A percentile compares a stretch with the other conserved stretches of the same genome.
These are phyloP conservation scores for Chrysolina oricalcia DNA, from an alignment of 2,888 invertebrate species.

Conservation along the genomic window DNA sequence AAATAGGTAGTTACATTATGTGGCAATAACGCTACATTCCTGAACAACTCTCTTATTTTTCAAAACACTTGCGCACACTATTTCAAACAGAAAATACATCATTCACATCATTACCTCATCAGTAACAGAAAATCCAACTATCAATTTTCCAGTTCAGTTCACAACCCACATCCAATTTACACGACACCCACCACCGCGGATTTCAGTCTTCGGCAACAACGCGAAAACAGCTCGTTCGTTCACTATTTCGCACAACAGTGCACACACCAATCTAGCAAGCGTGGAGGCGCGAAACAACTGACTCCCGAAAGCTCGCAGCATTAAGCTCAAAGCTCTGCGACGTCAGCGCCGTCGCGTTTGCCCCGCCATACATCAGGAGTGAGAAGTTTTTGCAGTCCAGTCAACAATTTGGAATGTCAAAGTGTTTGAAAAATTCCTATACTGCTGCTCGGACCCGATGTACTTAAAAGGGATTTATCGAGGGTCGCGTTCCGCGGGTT, in stretches of 20 bases:
- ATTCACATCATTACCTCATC: background rate
- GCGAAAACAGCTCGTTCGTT: constrained; percentile 28
- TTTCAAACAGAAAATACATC: background rate
- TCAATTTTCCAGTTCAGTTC: background rate
- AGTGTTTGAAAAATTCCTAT: constrained; percentile 45
- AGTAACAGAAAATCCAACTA: background rate
- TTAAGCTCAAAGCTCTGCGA: constrained; percentile 46
- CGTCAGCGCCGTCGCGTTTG: constrained; percentile 64
- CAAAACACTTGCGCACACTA: background rate
- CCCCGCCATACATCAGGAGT: constrained; percentile 65
- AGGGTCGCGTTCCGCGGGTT: constrained; percentile 28
- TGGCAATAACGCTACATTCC: too few species aligned
- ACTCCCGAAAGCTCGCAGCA: constrained; percentile 51
- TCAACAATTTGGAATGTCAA: constrained; percentile 68
- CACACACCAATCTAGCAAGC: constrained; percentile 24
- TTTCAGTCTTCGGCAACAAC: background rate
- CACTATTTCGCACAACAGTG: constrained; percentile 20
- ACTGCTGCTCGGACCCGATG: constrained; percentile 34
- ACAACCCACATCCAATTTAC: constrained; percentile 5
- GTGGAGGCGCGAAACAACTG: constrained; percentile 51
- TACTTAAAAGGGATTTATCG: constrained; percentile 39
- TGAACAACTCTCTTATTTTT: background rate
- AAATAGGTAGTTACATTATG: too few species aligned
- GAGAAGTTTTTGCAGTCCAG: constrained; percentile 65
- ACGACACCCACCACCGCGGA: constrained; percentile 1